Evolutionary conservation across 1,140 invertebrate species (phyloP).

Genomic region (Pollicipes pollicipes): DNA sequence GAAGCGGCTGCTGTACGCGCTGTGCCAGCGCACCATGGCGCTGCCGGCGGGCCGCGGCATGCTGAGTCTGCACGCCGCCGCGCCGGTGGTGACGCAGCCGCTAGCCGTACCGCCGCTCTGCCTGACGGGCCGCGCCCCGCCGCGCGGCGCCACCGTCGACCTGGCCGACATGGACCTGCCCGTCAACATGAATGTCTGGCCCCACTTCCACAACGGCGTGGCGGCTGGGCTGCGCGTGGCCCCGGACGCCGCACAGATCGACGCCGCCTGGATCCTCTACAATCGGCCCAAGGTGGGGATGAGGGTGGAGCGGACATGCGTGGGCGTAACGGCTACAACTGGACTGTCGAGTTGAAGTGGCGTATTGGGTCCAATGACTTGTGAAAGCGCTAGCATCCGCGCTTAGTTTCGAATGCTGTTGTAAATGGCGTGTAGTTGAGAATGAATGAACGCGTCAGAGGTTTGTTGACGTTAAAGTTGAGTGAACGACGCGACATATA

Average conservation of each 20-base stretch:
- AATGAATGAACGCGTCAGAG: too few relatives aligned
- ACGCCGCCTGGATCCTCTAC: constrained; percentile 83
- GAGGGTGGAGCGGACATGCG: too few relatives aligned
- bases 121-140: constrained; percentile 62
- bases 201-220: constrained; percentile 88
- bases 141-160: constrained; percentile 63
- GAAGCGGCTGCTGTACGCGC: constrained; percentile 68
- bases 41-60: constrained; percentile 56
- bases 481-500: too few relatives aligned
- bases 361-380: too few relatives aligned
- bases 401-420: too few relatives aligned
- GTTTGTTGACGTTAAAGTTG: too few relatives aligned
- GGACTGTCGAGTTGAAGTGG: too few relatives aligned
- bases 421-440: too few relatives aligned
- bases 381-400: too few relatives aligned
- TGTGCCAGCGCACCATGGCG: constrained; percentile 85
- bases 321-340: too few relatives aligned
- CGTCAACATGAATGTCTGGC: constrained; percentile 79
- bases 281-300: constrained; percentile 66
- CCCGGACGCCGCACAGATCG: constrained; percentile 48
- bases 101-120: constrained; percentile 64
- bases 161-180: constrained; percentile 71
- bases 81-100: constrained; percentile 65
- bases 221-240: constrained; percentile 73
- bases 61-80: constrained; percentile 65